Evolutionary conservation across 1,140 invertebrate genomes (phyloP), one percentile per base, ranked within the genome.

Genomic region (Penaeus japonicus): DNA sequence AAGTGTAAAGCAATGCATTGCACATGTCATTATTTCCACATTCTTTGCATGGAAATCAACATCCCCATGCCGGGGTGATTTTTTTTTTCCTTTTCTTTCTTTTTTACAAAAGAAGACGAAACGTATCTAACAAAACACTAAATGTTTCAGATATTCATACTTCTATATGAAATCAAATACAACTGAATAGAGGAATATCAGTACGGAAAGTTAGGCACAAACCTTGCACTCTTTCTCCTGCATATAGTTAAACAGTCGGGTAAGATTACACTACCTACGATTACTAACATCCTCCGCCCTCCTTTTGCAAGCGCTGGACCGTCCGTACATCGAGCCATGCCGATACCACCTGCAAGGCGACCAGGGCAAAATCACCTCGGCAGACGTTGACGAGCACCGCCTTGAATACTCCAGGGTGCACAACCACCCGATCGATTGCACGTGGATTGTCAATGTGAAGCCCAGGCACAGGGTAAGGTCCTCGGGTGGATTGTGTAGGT

Each of bases 401-500:
- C 93, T 94, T 59, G 92, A 92, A 59, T 92, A 93, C 53, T 93
- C 94, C 1, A 92, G 92, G 55, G 92, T 93, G 57, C 93, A 95
- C 87, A 93, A 93, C 85, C 91, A 94, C 24, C 93, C 96, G 0
- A 91, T 97, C 12, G 96, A 97, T 91, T 97, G 96, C 92, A 95
- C 96, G 91, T 97, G 96, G 96, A 93, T 94, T 85, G 96, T 97
- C 62, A 94, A 93, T 15, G 96, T 96, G 0, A 92, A 94, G 80
- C 92, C 93, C 10, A 94, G 94, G 18, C 95, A 94, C 94, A 95
- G 94, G 94, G 96, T 96, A 93, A 93, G 90, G 62, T 20, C 22
- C 30, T 24, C 30, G 54, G n/a, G 4, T 30, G 57, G 0, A 30
- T 54, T 47, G 47, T 47, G 47, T 15, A 15, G 10, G 47, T 10